phyloP scores from a whole-genome alignment of 2,797 vertebrate species.

The Megalops cyprinoides region DNA sequence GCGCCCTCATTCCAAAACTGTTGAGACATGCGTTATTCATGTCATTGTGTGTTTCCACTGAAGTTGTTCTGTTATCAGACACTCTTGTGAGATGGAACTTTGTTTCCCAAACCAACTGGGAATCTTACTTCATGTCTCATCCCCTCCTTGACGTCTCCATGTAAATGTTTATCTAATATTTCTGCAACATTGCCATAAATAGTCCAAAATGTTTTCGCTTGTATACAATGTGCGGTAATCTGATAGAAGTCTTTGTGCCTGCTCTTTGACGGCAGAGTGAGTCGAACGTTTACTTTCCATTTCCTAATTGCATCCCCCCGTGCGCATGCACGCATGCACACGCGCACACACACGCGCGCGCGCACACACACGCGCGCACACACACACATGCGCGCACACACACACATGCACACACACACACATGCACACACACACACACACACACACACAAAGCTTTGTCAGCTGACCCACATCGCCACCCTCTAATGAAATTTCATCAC shows the following conservation, averaged over 20 bases:
- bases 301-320: background rate
- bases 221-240: background rate
- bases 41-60: background rate
- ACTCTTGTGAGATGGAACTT: background rate
- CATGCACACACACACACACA: too few species aligned
- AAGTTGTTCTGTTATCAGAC: too few species aligned
- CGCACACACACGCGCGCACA: too few species aligned
- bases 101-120: background rate
- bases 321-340: too few species aligned
- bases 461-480: background rate
- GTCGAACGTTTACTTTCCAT: background rate
- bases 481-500: background rate
- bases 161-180: slow-evolving; percentile 8
- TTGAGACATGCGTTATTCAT: background rate
- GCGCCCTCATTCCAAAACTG: background rate
- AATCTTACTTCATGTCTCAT: background rate
- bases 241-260: background rate
- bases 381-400: too few species aligned
- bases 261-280: background rate
- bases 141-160: background rate
- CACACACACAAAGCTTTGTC: background rate
- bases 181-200: slow-evolving; percentile 6
- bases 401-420: too few species aligned
- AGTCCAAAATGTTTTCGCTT: background rate
- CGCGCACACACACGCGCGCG: too few species aligned